Percentiles rank a stretch among this genome's conserved stretches.
Evolutionary conservation across 2,888 invertebrate species (phyloP).

Genomic region (Andricus quercusramuli): DNA sequence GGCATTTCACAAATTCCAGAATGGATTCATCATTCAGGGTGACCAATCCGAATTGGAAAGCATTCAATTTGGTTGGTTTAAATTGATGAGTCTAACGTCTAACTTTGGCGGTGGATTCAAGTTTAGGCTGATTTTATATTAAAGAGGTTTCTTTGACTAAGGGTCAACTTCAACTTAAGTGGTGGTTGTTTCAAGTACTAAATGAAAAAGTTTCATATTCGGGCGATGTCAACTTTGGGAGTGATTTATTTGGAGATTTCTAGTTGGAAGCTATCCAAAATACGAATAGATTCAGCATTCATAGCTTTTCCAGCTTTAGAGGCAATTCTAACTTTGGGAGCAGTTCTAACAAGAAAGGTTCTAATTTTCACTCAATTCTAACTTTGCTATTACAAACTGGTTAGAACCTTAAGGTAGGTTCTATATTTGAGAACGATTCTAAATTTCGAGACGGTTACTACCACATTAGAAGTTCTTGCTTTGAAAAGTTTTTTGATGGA

Average conservation of each 20-base stretch:
- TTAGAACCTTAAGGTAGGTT: too few relatives aligned
- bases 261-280: neutral
- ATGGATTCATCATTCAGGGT: neutral
- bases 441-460: too few relatives aligned
- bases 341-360: too few relatives aligned
- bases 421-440: too few relatives aligned
- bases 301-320: neutral
- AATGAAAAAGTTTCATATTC: neutral
- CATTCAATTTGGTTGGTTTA: neutral
- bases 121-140: neutral
- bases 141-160: neutral
- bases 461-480: too few relatives aligned
- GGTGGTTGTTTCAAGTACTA: too few relatives aligned
- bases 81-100: too few relatives aligned
- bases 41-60: neutral
- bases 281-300: slow-evolving; percentile 1
- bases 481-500: too few relatives aligned
- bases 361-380: too few relatives aligned
- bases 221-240: neutral
- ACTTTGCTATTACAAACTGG: too few relatives aligned
- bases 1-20: neutral
- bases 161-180: neutral
- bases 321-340: neutral
- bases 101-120: too few relatives aligned
- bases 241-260: slow-evolving; percentile 2